phyloP scores from a whole-genome alignment of 2,797 vertebrate species.

The Acanthis flammea region DNA sequence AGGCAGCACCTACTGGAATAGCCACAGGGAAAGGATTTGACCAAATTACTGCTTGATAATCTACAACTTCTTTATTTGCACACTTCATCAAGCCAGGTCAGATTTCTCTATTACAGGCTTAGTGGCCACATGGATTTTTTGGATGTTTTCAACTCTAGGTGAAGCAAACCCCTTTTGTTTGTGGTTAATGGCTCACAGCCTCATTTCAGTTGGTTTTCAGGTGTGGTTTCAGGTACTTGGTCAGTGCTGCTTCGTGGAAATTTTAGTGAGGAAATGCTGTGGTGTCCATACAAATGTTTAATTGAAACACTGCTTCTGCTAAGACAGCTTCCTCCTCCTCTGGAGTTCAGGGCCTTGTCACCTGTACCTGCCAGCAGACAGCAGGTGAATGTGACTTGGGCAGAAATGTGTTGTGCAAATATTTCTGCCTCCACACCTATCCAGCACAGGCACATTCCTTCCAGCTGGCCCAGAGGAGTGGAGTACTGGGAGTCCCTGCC shows the following conservation, averaged over 20 bases:
- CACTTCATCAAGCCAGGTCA: background rate
- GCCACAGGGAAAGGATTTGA: background rate
- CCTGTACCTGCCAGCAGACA: background rate
- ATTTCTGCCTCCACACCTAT: background rate
- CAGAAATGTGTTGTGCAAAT: background rate
- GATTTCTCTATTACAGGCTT: background rate
- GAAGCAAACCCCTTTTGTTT: background rate
- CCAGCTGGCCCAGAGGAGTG: background rate
- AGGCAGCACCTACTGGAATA: background rate
- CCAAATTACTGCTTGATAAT: background rate
- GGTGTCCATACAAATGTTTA: background rate
- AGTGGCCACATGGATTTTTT: background rate
- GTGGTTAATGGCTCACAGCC: background rate
- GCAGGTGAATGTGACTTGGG: background rate
- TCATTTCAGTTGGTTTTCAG: background rate
- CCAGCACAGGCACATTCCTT: background rate
- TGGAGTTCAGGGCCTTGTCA: background rate
- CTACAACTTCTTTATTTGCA: background rate
- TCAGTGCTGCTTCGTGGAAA: background rate
- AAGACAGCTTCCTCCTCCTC: background rate
- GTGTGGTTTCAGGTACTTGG: background rate
- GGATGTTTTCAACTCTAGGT: background rate
- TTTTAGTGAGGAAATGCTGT: background rate
- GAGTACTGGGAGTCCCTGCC: fast-evolving
- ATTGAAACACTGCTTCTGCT: background rate